Evolutionary conservation across 2,888 invertebrate genomes (phyloP), one percentile per base, ranked within the genome.

Genomic region (Yponomeuta malinellus): DNA sequence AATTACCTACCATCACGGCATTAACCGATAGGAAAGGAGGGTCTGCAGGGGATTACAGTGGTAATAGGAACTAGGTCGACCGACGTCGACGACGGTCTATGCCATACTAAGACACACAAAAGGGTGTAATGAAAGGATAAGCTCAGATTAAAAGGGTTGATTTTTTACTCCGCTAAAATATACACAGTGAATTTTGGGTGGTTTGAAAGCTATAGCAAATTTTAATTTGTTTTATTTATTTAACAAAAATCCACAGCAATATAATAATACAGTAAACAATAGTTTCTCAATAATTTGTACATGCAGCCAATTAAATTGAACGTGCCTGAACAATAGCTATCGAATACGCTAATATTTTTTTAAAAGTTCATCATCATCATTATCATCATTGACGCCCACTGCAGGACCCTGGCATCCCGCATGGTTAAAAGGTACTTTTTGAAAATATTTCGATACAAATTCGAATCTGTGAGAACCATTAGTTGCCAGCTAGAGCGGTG

Each of bases 1-100:
- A 90, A 91, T 91, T 90, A 89, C 87, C 78, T 77, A 74, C 77
- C 81, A 85, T 86, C 90, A 90, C 87, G 91, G 82, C 85, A 89
- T 84, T 85, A 83, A 80, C 81, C 78, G 76, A 75, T 72, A 73
- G 75, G 77, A 78, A 76, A 79, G 76, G 73, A 73, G 69, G 66
- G 71, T 68, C 71, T 72, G 73, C 77, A 73, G 74, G 75, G 76
- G 75, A 74, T 74, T 74, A 73, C 74, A 69, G 48, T 52, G 10
- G 52, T 9, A 52, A 52, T 52, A 72, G 48, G 63, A 69, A 69
- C 48, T 71, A 63, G 71, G 69, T 71, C 69, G 69, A 15, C 52
- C 52, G 52, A 2, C 15, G 15, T 3, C 15, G 52, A 15, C 15
- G 31, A 43, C 52, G 48, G 63, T 8, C 43, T 43, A 8, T 43